Evolutionary conservation across 2,113 vertebrate genomes (phyloP).

Genomic region (Balaeniceps rex): DNA sequence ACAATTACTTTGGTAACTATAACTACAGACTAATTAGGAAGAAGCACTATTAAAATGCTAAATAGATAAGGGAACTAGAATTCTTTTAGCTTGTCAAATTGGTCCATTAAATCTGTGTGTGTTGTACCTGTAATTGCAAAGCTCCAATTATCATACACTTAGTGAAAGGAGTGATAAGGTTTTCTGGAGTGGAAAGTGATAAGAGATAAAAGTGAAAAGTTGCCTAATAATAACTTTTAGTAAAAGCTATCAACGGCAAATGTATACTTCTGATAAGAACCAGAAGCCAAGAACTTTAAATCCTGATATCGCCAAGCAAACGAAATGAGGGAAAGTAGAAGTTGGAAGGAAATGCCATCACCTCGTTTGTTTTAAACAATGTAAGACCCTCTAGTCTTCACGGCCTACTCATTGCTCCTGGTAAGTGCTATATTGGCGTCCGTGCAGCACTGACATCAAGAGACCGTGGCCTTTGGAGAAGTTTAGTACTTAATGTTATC

Average conservation of each 20-base stretch:
- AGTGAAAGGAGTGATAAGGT: slow-evolving; percentile 60
- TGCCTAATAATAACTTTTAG: slow-evolving; percentile 51
- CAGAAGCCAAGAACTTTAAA: slow-evolving; percentile 6
- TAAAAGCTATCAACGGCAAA: slow-evolving; percentile 54
- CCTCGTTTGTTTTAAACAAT: not conserved
- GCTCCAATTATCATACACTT: slow-evolving; percentile 67
- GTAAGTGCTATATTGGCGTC: not conserved
- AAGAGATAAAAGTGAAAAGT: slow-evolving; percentile 65
- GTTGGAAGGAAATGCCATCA: not conserved
- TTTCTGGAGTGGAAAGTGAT: slow-evolving; percentile 60
- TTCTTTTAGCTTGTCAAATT: slow-evolving; percentile 63
- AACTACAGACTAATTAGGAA: slow-evolving; percentile 59
- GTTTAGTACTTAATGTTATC: rapidly evolving
- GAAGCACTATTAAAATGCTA: slow-evolving; percentile 51
- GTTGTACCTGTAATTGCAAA: slow-evolving; percentile 67
- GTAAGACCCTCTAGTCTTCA: not conserved
- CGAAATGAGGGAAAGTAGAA: not conserved
- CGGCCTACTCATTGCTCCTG: not conserved
- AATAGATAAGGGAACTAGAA: slow-evolving; percentile 51
- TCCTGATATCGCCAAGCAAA: not conserved
- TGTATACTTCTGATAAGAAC: slow-evolving; percentile 42
- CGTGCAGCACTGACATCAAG: not conserved
- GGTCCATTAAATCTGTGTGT: slow-evolving; percentile 63
- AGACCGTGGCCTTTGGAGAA: not conserved
- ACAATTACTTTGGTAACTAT: slow-evolving; percentile 60